phyloP scores from a whole-genome alignment of 1,140 invertebrate species.

The Conus betulinus region DNA sequence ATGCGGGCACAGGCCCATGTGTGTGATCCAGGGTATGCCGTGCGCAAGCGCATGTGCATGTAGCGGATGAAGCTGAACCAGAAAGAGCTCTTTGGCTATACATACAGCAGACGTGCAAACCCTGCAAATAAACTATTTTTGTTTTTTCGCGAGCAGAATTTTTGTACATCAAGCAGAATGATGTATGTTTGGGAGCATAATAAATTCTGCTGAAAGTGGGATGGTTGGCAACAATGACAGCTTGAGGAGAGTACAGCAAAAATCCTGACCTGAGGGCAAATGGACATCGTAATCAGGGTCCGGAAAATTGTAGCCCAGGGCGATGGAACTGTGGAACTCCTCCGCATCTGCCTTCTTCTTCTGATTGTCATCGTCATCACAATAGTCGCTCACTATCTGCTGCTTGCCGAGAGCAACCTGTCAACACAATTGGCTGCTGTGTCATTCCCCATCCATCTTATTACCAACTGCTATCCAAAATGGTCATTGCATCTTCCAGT shows the following conservation, averaged over 20 bases:
- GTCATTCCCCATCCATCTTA: too few species aligned
- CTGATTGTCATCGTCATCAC: conserved; percentile 41
- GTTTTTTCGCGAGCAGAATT: too few species aligned
- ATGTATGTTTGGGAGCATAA: not conserved
- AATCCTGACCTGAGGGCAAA: conserved; percentile 56
- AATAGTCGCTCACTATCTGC: conserved; percentile 33
- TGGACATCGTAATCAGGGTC: conserved; percentile 58
- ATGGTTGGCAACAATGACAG: not conserved
- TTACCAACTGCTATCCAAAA: too few species aligned
- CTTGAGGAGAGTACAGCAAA: not conserved
- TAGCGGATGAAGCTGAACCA: too few species aligned
- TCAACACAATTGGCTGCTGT: not conserved
- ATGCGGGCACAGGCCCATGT: too few species aligned
- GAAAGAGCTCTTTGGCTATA: too few species aligned
- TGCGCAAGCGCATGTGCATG: too few species aligned
- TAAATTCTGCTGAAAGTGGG: not conserved
- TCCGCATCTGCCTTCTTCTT: conserved; percentile 47
- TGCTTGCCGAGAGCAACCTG: conserved; percentile 72
- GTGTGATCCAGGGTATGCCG: too few species aligned
- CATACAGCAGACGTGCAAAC: too few species aligned
- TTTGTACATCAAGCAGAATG: too few species aligned
- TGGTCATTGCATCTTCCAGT: too few species aligned
- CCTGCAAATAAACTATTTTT: too few species aligned
- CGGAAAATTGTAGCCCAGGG: conserved; percentile 58
- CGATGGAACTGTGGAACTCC: conserved; percentile 55